Base-by-base conservation (phyloP, 2,113 vertebrate species). In the human region DNA sequence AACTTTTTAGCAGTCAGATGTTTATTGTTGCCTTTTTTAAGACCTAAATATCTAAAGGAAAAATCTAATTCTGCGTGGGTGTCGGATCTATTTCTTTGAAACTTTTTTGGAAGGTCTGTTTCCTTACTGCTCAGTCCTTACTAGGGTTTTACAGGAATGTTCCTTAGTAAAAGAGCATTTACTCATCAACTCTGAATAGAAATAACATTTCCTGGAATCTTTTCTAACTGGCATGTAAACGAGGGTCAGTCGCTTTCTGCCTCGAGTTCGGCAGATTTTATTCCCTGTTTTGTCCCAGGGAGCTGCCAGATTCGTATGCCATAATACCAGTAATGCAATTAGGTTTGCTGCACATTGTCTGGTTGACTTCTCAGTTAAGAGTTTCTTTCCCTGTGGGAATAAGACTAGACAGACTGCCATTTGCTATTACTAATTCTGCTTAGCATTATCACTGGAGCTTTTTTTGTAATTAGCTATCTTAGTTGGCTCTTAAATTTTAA, bases 401-500 rank as follows among this genome's bases (percentile, higher is more conserved):
- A 99, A 98, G 98, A 98, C 98, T 97, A 99, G 99, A 99, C 99
- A 99, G 99, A 98, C 98, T 99, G 99, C 98, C 99, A 98, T 99
- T 99, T 99, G 99, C 98, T 98, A 96, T 99, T 98, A 98, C 98
- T 99, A 98, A 99, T 99, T 99, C 99, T 98, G 98, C 98, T 98
- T 98, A 99, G 98, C 99, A 98, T 99, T 98, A 99, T 98, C 97
- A 96, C 98, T 98, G 97, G 98, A 97, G 98, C 97, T 98, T 98
- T 98, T 98, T 99, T 99, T 98, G 98, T 99, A 99, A 99, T 99
- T 99, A 99, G 99, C 99, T 99, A 98, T 99, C 98, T 99, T 99
- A 98, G 98, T 99, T 99, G 98, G 98, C 99, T 99, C 98, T 99
- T 99, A 99, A 99, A 99, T 99, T 99, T 99, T 99, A 99, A 99